phyloP scores from a whole-genome alignment of 1,140 invertebrate species.

The Euwallacea similis region DNA sequence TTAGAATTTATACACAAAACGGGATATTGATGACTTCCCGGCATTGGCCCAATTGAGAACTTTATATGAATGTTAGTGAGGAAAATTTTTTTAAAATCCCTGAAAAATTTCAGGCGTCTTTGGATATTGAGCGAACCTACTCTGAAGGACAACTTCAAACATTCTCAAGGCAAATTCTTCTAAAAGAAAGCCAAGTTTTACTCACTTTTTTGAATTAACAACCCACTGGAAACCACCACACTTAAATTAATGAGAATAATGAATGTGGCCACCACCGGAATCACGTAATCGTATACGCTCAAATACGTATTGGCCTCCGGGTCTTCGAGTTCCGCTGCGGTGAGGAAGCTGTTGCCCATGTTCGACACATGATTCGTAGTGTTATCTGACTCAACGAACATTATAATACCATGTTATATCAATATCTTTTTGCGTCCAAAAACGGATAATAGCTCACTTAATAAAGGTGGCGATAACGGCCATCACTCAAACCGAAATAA shows the following conservation, averaged over 20 bases:
- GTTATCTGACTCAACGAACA: constrained; percentile 16
- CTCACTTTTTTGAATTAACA: constrained; percentile 60
- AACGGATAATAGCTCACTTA: constrained; percentile 25
- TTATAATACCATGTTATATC: constrained; percentile 24
- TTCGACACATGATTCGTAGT: constrained; percentile 3
- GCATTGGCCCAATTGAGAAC: too few species aligned
- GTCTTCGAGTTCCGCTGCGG: constrained; percentile 11
- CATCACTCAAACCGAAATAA: constrained; percentile 26
- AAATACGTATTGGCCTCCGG: constrained; percentile 40
- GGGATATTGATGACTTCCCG: too few species aligned
- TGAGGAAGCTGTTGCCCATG: constrained; percentile 25
- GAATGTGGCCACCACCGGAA: constrained; percentile 54
- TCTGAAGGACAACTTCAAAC: too few species aligned
- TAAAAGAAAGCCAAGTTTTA: background rate
- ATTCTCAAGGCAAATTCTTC: too few species aligned
- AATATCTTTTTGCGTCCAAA: constrained; percentile 2
- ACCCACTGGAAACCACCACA: constrained; percentile 61
- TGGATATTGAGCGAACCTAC: too few species aligned
- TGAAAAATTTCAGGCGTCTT: too few species aligned
- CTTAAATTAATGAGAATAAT: constrained; percentile 60
- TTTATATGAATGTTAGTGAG: too few species aligned
- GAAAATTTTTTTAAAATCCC: too few species aligned
- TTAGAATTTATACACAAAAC: too few species aligned
- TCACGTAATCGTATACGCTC: constrained; percentile 49
- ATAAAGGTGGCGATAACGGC: constrained; percentile 20